A percentile compares a stretch with the other conserved stretches of the same genome.
Conservation (phyloP, 2,113 vertebrate species). For the Psilopogon haemacephalus region DNA sequence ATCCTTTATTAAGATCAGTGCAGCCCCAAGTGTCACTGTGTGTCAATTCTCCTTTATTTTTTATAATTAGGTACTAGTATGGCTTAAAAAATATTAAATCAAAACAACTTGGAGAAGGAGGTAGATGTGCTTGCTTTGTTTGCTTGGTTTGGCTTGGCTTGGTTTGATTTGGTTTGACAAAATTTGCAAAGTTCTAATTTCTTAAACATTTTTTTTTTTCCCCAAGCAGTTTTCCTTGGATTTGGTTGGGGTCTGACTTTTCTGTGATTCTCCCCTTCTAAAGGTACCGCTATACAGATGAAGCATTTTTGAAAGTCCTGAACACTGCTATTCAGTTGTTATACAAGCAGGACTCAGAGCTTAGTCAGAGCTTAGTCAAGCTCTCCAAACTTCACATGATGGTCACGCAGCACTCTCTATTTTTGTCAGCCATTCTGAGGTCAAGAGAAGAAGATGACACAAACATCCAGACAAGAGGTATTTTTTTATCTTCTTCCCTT, state of each 20-base stretch:
- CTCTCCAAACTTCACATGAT: slow-evolving; percentile 85
- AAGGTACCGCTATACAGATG: slow-evolving; percentile 87
- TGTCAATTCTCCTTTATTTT: not conserved
- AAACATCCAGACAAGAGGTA: slow-evolving; percentile 79
- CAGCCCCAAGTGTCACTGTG: not conserved
- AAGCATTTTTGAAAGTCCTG: slow-evolving; percentile 78
- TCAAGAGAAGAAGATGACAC: slow-evolving; percentile 57
- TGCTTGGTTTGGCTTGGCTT: not conserved
- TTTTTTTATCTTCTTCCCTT: not conserved
- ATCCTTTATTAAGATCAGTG: not conserved
- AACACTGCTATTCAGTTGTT: slow-evolving; percentile 69
- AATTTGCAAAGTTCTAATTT: not conserved
- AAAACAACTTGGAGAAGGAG: not conserved
- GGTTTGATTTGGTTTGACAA: not conserved
- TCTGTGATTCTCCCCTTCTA: slow-evolving; percentile 4
- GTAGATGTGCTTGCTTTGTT: not conserved
- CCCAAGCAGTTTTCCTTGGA: not conserved
- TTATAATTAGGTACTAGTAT: not conserved
- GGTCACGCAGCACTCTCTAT: slow-evolving; percentile 91
- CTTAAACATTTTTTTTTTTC: not conserved
- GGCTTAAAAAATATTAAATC: not conserved
- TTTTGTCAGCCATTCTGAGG: slow-evolving; percentile 85
- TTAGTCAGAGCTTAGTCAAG: slow-evolving; percentile 69
- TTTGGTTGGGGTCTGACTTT: not conserved
- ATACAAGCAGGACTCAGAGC: slow-evolving; percentile 65